Evolutionary conservation across 1,140 invertebrate species (phyloP), one percentile per base, ranked within the genome.

Genomic region (Neoseiulus cucumeris): DNA sequence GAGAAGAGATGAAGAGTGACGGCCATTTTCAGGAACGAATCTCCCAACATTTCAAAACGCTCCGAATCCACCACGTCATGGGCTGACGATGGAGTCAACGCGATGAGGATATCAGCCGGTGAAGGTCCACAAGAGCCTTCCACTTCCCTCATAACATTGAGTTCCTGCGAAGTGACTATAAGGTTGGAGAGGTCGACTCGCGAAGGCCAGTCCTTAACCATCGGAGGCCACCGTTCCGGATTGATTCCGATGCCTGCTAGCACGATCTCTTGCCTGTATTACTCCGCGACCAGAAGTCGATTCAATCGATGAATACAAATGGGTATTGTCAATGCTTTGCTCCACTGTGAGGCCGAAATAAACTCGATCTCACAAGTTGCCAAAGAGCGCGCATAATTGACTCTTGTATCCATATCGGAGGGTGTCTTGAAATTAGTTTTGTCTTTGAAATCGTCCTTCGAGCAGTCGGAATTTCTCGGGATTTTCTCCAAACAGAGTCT

Each of bases 11-110:
- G 87, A 0, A 89, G 72, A 9, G 84, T 85, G 12, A 81, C 76
- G 2, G 82, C 82, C 69, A 87, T 85, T 76, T 94, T 95, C 0
- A 94, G 76, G 72, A 90, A 92, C 0, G 87, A 85, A 76, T 95
- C 90, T 0, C 91, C 91, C 18, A 94, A 78, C 0, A 86, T 86
- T 76, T 94, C 90, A 4, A 85, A 74, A 4, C 88, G 77, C 74
- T 94, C 90, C 68, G 90, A 78, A 73, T 90, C 83, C 64, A 89
- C 83, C 5, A 83, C 82, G 73, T 95, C 90, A 67, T 82, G 79
- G 0, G 84, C 81, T 20, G 22, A 68, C 66, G 18, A 33, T 28
- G 42, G 12, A 30, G 51, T 29, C 1, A 59, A 20, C 1, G 51
- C 51, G 65, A 22, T 47, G 44, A 29, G 25, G 45, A 64, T 66